Evolutionary conservation across 2,113 vertebrate genomes (phyloP).

Genomic region (Asarcornis scutulata): DNA sequence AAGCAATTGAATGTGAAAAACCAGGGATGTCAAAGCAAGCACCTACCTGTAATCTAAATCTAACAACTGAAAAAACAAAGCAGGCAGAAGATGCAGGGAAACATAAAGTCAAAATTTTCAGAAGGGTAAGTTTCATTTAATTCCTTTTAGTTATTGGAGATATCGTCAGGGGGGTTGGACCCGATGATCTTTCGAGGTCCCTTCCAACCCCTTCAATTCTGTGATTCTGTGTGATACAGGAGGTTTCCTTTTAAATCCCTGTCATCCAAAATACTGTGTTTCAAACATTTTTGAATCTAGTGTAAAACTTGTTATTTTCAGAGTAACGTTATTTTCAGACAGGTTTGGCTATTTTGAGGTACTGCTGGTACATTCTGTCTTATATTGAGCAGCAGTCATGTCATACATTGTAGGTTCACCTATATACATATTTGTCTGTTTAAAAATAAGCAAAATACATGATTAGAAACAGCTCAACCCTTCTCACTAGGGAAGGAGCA

Average conservation of each 20-base stretch:
- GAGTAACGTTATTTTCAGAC: neutral
- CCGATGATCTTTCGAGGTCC: too few species aligned
- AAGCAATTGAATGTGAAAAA: slow-evolving; percentile 79
- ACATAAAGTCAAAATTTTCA: slow-evolving; percentile 86
- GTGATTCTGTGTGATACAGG: neutral
- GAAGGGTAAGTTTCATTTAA: slow-evolving; percentile 79
- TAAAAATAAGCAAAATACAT: neutral
- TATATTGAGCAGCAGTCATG: rapidly evolving
- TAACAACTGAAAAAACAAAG: slow-evolving; percentile 66
- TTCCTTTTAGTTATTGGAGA: neutral
- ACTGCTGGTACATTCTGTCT: neutral
- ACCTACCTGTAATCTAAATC: slow-evolving; percentile 58
- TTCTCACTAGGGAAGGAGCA: neutral
- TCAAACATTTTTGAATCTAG: neutral
- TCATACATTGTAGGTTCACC: rapidly evolving
- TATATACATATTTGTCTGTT: neutral
- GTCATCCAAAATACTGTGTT: neutral
- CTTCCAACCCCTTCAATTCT: too few species aligned
- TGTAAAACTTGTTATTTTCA: neutral
- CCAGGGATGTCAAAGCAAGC: slow-evolving; percentile 74
- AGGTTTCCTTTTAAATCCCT: neutral
- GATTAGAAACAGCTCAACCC: neutral
- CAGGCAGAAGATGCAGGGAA: slow-evolving; percentile 70
- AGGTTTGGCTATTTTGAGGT: neutral
- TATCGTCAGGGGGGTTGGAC: too few species aligned